Evolutionary conservation across 2,113 vertebrate species (phyloP), one percentile per base, ranked within the genome.

Genomic region (Thomomys bottae): DNA sequence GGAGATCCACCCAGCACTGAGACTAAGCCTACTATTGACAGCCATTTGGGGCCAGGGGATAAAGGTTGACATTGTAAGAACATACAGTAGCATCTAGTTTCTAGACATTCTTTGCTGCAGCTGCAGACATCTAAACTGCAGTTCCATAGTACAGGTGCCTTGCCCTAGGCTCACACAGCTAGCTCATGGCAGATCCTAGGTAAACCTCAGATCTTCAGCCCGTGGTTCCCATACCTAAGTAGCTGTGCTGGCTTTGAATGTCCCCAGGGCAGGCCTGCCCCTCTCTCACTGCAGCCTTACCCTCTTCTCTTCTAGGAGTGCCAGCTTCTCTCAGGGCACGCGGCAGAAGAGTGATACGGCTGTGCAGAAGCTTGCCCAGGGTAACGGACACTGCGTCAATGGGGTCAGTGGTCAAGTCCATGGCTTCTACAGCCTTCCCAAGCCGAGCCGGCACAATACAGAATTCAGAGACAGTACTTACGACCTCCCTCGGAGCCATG

Each of bases 301-400:
- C 23, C 93, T 86, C 40, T 93, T 95, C 57, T 73, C 5, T 92
- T 79, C 28, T 42, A 99, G 99, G 97, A 99, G 99, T 28, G 99
- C 99, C 97, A 99, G 99, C 97, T 99, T 99, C 97, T 99, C 99
- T 54, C 99, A 99, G 97, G 98, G 98, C 82, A 98, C 98, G 0
- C 98, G 99, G 73, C 93, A 96, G 97, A 97, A 98, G 73, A 99
- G 99, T 0, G 99, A 99, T 97, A 98, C 98, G 0, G 98, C 99
- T 0, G 98, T 98, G 17, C 99, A 99, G 97, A 99, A 99, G 85
- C 97, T 99, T n/a, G 98, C 99, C 1, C 99, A 99, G 80, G 98
- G 98, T 78, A 98, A 99, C 0, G 98, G 98, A 15, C 99, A 99
- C 96, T 99, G 99, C 40, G 0, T 99, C 70, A 99, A 99, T 0